These are phyloP conservation scores for Hoplias malabaricus DNA, from an alignment of 2,113 vertebrate genomes.

Conservation along the genomic window DNA sequence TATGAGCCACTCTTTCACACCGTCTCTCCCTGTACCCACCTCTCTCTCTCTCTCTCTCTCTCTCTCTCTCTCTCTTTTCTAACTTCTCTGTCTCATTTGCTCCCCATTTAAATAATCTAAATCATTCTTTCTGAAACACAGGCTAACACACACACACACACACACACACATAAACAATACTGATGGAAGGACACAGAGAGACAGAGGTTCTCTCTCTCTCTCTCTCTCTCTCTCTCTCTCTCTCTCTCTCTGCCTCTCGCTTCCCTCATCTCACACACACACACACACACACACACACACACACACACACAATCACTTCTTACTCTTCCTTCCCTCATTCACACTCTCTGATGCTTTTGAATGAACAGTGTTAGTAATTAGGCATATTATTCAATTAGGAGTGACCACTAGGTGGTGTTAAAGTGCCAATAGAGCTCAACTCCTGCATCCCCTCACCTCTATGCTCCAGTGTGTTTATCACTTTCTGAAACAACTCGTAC, in stretches of 20 bases:
- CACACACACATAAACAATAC: too few relatives aligned
- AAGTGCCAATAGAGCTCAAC: slow-evolving; percentile 20
- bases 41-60: neutral
- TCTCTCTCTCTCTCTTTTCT: neutral
- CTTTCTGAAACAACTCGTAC: neutral
- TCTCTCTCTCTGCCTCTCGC: neutral
- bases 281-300: neutral
- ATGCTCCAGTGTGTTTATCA: too few relatives aligned
- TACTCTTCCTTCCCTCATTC: neutral
- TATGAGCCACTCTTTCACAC: neutral
- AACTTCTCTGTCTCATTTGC: neutral
- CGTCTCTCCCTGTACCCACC: too few relatives aligned
- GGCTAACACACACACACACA: too few relatives aligned
- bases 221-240: neutral
- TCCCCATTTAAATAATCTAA: too few relatives aligned
- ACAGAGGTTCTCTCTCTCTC: neutral
- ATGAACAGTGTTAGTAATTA: neutral
- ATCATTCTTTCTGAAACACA: too few relatives aligned
- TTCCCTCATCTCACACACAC: neutral
- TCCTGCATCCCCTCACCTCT: neutral
- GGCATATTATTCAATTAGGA: neutral
- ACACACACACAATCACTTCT: neutral
- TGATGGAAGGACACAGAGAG: too few relatives aligned
- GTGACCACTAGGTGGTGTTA: slow-evolving; percentile 54
- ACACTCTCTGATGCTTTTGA: neutral